Conservation (phyloP, 2,797 vertebrate species). For the Pseudochirops cupreus region DNA sequence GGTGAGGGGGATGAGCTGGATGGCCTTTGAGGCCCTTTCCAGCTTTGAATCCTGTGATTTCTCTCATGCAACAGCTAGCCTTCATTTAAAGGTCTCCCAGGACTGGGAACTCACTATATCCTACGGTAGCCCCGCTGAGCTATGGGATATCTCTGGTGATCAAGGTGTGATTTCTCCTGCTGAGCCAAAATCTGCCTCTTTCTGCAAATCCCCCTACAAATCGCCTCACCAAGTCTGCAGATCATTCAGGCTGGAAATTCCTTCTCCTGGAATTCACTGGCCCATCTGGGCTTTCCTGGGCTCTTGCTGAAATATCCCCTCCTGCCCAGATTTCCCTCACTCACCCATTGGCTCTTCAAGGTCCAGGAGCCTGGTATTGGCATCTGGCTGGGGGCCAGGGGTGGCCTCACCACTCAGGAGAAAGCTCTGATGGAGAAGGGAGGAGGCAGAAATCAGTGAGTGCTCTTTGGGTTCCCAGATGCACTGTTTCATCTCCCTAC, state of each 20-base stretch:
- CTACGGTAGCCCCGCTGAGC: too few species aligned
- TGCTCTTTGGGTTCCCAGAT: background rate
- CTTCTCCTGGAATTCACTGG: background rate
- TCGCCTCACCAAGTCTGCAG: too few species aligned
- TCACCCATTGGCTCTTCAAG: conserved; percentile 76
- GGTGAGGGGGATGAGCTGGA: background rate
- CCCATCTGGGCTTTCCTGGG: background rate
- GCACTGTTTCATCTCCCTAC: background rate
- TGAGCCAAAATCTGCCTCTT: background rate
- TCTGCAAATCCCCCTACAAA: background rate
- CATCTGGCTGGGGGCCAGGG: conserved; percentile 44
- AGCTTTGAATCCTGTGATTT: background rate
- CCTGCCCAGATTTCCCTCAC: conserved; percentile 35
- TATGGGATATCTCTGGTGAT: background rate
- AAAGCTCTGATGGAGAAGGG: conserved; percentile 72
- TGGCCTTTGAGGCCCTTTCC: background rate
- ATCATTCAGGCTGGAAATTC: background rate
- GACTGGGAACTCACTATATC: too few species aligned
- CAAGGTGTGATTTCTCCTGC: background rate
- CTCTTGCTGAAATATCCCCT: background rate
- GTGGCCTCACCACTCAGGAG: conserved; percentile 74
- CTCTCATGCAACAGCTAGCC: background rate
- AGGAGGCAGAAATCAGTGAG: background rate
- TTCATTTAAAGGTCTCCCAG: too few species aligned
- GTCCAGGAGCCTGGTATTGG: conserved; percentile 52